These are phyloP conservation scores for Spodoptera littoralis DNA, from an alignment of 2,888 invertebrate species.

Conservation along the genomic window DNA sequence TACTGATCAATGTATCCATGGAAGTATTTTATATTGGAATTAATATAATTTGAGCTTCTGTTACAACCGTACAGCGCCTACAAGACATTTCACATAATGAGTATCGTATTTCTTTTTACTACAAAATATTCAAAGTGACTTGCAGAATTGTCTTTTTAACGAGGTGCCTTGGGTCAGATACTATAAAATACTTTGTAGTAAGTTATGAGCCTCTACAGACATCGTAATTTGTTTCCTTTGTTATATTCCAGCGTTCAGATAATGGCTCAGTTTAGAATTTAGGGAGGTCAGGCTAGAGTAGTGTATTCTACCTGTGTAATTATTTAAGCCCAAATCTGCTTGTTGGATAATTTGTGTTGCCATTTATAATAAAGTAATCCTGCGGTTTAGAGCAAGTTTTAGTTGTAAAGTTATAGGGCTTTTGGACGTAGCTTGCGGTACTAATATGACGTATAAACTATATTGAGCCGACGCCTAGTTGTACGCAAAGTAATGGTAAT, in stretches of 20 bases:
- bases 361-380: too few species aligned
- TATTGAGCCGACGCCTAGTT: too few species aligned
- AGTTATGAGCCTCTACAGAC: constrained; percentile 22
- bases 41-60: too few species aligned
- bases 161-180: constrained; percentile 24
- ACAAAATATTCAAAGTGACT: constrained; percentile 17
- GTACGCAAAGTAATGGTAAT: too few species aligned
- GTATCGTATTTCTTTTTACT: constrained; percentile 29
- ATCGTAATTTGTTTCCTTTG: constrained; percentile 39
- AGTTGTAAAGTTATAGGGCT: too few species aligned
- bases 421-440: too few species aligned
- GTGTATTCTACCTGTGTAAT: not conserved
- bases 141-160: constrained; percentile 34
- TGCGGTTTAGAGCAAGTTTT: too few species aligned
- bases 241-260: constrained; percentile 8
- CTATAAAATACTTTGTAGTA: constrained; percentile 89
- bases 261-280: constrained; percentile 17
- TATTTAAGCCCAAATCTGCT: constrained; percentile 1
- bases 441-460: too few species aligned
- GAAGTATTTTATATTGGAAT: too few species aligned
- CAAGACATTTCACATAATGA: not conserved
- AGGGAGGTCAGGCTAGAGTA: not conserved
- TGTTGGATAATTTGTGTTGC: constrained; percentile 1
- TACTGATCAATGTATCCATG: too few species aligned
- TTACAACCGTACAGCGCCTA: too few species aligned